These are phyloP conservation scores for Trichogramma dendrolimi DNA, from an alignment of 2,888 invertebrate species.

Conservation along the genomic window DNA sequence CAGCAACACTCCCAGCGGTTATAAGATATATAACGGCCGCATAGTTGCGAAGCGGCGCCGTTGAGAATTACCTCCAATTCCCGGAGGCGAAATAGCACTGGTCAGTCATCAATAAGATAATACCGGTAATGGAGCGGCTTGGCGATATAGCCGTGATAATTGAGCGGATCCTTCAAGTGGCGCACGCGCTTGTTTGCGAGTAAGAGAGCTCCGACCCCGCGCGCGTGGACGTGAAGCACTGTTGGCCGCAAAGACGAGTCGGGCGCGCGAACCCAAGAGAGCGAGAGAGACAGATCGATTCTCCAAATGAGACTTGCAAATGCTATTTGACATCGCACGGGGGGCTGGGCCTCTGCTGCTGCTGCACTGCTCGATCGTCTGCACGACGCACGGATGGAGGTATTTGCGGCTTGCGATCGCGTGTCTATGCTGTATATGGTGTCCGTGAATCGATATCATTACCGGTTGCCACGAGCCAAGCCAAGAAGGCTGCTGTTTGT, in stretches of 20 bases:
- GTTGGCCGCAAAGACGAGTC: background rate
- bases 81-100: background rate
- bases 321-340: conserved; percentile 39
- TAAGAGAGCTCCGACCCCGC: background rate
- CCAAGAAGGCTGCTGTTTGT: conserved; percentile 25
- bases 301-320: conserved; percentile 28
- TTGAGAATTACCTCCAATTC: background rate
- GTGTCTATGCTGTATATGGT: conserved; percentile 40
- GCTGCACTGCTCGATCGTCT: background rate
- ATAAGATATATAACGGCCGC: too few relatives aligned
- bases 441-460: conserved; percentile 46
- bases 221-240: background rate
- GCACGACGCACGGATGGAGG: background rate
- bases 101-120: conserved; percentile 9
- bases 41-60: too few relatives aligned
- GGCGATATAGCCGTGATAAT: conserved; percentile 10
- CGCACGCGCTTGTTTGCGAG: background rate
- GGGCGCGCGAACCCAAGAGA: background rate
- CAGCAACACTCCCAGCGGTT: too few relatives aligned
- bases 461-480: conserved; percentile 39
- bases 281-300: conserved; percentile 16
- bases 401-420: conserved; percentile 44
- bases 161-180: conserved; percentile 3
- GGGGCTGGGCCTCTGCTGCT: background rate
- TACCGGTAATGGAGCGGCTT: conserved; percentile 1